phyloP scores from a whole-genome alignment of 2,113 vertebrate species.

The Cynoglossus semilaevis region DNA sequence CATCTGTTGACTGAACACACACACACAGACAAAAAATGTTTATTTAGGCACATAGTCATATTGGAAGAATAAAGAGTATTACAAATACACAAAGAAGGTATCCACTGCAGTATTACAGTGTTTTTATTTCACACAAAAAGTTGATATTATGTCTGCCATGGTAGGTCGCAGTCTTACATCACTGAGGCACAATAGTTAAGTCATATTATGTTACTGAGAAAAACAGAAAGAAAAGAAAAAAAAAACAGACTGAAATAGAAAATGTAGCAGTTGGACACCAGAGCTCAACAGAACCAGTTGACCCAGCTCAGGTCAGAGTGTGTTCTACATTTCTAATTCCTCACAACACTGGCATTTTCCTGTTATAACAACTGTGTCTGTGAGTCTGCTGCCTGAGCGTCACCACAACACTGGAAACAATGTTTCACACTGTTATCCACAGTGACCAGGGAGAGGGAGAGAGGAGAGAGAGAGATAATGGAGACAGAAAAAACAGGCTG shows the following conservation, averaged over 20 bases:
- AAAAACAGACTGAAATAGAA: conserved; percentile 49
- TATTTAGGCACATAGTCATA: no score
- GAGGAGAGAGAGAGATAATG: conserved; percentile 21
- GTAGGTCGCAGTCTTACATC: no score
- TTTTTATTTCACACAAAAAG: no score
- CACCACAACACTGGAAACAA: conserved; percentile 52
- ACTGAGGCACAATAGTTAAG: no score
- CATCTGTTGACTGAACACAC: conserved; percentile 84
- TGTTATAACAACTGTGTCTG: conserved; percentile 23
- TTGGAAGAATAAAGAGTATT: no score
- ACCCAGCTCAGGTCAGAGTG: conserved; percentile 44
- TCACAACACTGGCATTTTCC: conserved; percentile 20
- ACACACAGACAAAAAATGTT: conserved; percentile 6
- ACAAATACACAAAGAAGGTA: no score
- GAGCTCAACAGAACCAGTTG: conserved; percentile 49
- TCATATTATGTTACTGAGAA: no score
- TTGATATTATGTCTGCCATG: no score
- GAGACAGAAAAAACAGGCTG: conserved; percentile 25
- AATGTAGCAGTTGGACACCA: conserved; percentile 48
- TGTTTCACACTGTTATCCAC: conserved; percentile 49
- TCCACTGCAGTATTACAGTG: no score
- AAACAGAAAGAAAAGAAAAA: no score
- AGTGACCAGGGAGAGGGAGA: conserved; percentile 24
- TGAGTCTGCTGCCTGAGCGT: conserved; percentile 20
- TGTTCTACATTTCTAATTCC: not conserved